Percentiles rank a stretch among this genome's conserved stretches.
phyloP scores from a whole-genome alignment of 2,888 invertebrate genomes.

The Athetis lepigone region DNA sequence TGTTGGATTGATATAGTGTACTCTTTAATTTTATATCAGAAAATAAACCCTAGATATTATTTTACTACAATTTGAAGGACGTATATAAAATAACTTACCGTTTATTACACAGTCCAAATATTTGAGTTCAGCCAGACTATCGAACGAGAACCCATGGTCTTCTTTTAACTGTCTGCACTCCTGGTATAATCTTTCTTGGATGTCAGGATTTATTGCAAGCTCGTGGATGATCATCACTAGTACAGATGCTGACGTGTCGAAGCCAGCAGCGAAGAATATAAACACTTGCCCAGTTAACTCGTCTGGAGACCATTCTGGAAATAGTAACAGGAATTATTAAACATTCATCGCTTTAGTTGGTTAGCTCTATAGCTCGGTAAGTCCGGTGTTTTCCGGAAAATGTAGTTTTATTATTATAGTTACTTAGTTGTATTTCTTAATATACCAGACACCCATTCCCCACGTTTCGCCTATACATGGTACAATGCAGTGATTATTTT shows the following conservation, averaged over 20 bases:
- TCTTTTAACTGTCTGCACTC: constrained; percentile 74
- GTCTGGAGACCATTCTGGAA: constrained; percentile 81
- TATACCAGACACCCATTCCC: too few species aligned
- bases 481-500: too few species aligned
- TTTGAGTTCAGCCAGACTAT: constrained; percentile 75
- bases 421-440: too few species aligned
- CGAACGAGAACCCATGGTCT: constrained; percentile 69
- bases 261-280: constrained; percentile 86
- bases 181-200: constrained; percentile 83
- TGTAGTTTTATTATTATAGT: too few species aligned
- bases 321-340: not conserved
- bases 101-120: constrained; percentile 81
- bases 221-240: constrained; percentile 82
- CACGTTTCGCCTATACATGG: too few species aligned
- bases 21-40: not conserved
- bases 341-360: too few species aligned
- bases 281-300: constrained; percentile 85
- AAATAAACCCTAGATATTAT: not conserved
- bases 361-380: too few species aligned
- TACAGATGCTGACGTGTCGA: constrained; percentile 82
- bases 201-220: constrained; percentile 79
- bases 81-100: constrained; percentile 65
- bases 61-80: not conserved
- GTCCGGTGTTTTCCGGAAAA: too few species aligned
- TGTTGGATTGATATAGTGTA: too few species aligned